A percentile compares a stretch with the other conserved stretches of the same genome.
phyloP scores from a whole-genome alignment of 2,888 invertebrate genomes.

The Apoderus coryli region DNA sequence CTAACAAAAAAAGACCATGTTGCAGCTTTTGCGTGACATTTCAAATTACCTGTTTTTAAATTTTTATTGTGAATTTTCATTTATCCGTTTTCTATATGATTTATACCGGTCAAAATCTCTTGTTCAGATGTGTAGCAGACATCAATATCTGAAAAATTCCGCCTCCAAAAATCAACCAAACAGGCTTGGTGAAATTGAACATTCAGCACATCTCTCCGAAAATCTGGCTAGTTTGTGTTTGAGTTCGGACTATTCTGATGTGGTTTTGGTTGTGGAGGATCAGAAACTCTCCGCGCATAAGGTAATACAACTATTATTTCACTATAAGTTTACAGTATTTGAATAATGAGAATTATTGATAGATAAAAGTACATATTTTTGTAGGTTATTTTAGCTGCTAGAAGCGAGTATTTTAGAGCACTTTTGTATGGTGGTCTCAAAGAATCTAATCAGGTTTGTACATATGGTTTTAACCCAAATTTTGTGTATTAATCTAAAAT shows the following conservation, averaged over 20 bases:
- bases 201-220: conserved; percentile 60
- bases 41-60: neutral
- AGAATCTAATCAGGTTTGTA: conserved; percentile 54
- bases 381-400: conserved; percentile 76
- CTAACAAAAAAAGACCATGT: too few relatives aligned
- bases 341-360: too few relatives aligned
- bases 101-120: too few relatives aligned
- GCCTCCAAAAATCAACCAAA: conserved; percentile 16
- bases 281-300: conserved; percentile 53
- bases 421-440: conserved; percentile 64
- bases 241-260: conserved; percentile 82
- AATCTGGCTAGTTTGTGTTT: conserved; percentile 76
- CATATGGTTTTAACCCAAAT: neutral
- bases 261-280: conserved; percentile 75
- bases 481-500: neutral
- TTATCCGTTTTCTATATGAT: neutral
- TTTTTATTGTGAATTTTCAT: conserved; percentile 1
- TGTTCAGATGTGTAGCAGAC: conserved; percentile 29
- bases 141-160: conserved; percentile 28
- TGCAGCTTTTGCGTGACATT: neutral
- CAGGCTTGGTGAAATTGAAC: conserved; percentile 47
- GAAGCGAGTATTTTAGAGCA: conserved; percentile 92
- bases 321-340: too few relatives aligned
- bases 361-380: conserved; percentile 11
- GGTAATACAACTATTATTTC: too few relatives aligned